Evolutionary conservation across 2,888 invertebrate genomes (phyloP).

Genomic region (Rambutsinella grinnellia): DNA sequence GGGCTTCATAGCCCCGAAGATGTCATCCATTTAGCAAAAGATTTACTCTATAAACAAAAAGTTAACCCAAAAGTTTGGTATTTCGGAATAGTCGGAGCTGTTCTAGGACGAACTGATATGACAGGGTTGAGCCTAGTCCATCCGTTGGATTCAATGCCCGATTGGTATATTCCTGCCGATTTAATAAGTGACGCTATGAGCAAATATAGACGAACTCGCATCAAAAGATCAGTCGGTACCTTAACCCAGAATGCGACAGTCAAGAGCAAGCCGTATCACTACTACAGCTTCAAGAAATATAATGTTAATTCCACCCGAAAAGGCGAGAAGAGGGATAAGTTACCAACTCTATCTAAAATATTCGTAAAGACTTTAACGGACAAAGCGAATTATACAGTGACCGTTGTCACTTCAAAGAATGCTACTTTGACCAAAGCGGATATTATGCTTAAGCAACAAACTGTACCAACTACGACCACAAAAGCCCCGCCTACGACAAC

Average conservation of each 20-base stretch:
- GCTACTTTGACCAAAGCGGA: background rate
- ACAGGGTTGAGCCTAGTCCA: constrained; percentile 33
- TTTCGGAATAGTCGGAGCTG: constrained; percentile 32
- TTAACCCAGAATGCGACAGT: background rate
- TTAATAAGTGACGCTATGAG: constrained; percentile 41
- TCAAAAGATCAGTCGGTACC: background rate
- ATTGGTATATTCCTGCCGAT: constrained; percentile 43
- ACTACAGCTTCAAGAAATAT: too few species aligned
- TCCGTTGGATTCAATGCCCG: constrained; percentile 52
- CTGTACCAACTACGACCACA: constrained; percentile 6
- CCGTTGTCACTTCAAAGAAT: too few species aligned
- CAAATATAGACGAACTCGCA: background rate
- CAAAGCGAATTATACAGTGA: background rate
- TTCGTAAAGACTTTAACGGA: background rate
- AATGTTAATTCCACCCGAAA: too few species aligned
- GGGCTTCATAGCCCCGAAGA: constrained; percentile 16
- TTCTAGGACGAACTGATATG: constrained; percentile 50
- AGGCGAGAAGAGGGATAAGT: background rate
- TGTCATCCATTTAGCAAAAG: constrained; percentile 22
- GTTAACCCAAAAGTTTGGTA: constrained; percentile 55
- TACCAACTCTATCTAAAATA: background rate
- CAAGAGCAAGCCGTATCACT: background rate
- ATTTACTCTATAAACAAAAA: constrained; percentile 34
- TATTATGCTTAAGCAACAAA: constrained; percentile 1
- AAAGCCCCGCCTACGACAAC: constrained; percentile 10